Evolutionary conservation across 2,797 vertebrate genomes (phyloP), one percentile per base, ranked within the genome.

Genomic region (Oreonectes daqikongensis): DNA sequence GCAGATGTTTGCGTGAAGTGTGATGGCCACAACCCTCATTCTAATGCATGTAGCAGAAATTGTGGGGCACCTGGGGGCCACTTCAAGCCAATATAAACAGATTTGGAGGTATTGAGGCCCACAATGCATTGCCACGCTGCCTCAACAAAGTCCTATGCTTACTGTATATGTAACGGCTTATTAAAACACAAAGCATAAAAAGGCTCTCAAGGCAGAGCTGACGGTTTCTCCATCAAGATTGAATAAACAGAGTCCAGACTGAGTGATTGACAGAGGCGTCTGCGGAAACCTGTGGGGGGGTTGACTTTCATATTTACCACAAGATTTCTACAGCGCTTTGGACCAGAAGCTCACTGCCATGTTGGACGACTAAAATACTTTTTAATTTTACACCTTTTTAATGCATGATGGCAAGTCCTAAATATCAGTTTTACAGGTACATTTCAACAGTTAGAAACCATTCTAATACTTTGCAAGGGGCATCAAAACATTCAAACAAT

Each of bases 21-120:
- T 76, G 57, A 40, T 40, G 14, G 35, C 60, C 50, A 83, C 75
- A n/a, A 0, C 85, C 35, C 81, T 75, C 80, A 38, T 72, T 80
- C 71, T 91, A 92, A 92, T 93, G 88, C 87, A 84, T 90, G 84
- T 85, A 88, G 85, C 91, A 93, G 90, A 88, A 84, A 69, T 63
- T 63, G 82, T 53, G 60, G 87, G 90, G 87, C 88, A 91, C 64
- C 79, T 85, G 79, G 84, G 74, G 76, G 79, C 80, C 77, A 84
- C 70, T 76, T 67, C 4, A 61, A 83, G 89, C 90, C 90, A 92
- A 93, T 83, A 85, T 83, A 91, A 93, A 92, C 86, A 91, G 79
- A 82, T 86, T 87, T 82, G 76, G 87, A 79, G 89, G 85, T 89
- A 84, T 69, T 7, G 72, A 89, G 82, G 81, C 84, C 81, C 65